These are phyloP conservation scores for Dusona sp. DNA, from an alignment of 2,888 invertebrate genomes.

Conservation along the genomic window DNA sequence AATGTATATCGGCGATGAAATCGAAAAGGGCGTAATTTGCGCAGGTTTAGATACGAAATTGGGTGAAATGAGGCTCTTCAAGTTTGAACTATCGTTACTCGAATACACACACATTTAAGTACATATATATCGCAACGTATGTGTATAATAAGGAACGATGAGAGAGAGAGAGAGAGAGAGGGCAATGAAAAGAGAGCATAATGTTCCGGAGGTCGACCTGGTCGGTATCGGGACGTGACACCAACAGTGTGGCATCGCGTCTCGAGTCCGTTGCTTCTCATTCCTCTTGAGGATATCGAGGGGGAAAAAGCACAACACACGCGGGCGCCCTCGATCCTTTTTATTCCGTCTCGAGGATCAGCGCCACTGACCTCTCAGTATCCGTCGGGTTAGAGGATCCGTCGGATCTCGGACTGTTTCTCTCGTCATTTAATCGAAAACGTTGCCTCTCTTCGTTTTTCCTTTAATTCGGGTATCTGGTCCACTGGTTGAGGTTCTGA, in stretches of 20 bases:
- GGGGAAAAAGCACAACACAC: constrained; percentile 12
- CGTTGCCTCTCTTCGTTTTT: neutral
- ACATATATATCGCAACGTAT: neutral
- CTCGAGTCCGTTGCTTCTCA: constrained; percentile 57
- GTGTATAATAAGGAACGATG: neutral
- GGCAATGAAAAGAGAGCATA: constrained; percentile 11
- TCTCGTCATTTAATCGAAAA: neutral
- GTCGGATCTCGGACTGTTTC: constrained; percentile 37
- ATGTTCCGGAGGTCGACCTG: constrained; percentile 39
- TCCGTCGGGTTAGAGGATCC: constrained; percentile 60
- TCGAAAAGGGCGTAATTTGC: constrained; percentile 9
- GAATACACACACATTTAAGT: neutral
- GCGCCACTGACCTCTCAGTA: constrained; percentile 59
- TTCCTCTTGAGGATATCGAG: constrained; percentile 15
- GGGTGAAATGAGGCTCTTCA: neutral
- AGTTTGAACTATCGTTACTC: neutral
- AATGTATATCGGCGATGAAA: neutral
- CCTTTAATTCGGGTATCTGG: neutral
- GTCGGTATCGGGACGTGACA: constrained; percentile 49
- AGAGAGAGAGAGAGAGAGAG: neutral
- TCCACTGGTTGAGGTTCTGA: neutral
- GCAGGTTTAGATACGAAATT: neutral
- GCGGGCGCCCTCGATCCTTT: constrained; percentile 26
- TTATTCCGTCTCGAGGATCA: constrained; percentile 45
- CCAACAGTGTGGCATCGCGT: constrained; percentile 62